Evolutionary conservation across 2,888 invertebrate genomes (phyloP).

Genomic region (Drosophila trichaetosa): DNA sequence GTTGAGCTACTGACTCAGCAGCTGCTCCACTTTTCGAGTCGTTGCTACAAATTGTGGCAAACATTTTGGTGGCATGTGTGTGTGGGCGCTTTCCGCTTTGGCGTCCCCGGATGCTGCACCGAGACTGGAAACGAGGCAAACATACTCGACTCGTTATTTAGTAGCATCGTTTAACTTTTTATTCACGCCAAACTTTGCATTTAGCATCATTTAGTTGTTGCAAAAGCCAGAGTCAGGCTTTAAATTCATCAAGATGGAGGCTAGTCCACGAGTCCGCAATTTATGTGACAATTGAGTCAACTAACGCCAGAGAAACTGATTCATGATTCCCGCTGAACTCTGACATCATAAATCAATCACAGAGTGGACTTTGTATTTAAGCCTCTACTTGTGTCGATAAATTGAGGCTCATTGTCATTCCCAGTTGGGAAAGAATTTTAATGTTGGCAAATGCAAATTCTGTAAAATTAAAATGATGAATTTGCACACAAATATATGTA

Average conservation of each 20-base stretch:
- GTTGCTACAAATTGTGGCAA: constrained; percentile 70
- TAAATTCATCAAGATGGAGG: constrained; percentile 62
- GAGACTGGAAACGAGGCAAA: constrained; percentile 37
- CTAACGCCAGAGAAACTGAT: constrained; percentile 28
- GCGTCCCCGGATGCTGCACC: constrained; percentile 28
- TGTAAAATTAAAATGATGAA: not conserved
- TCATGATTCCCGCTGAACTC: constrained; percentile 4
- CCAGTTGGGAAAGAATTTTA: not conserved
- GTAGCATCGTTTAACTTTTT: constrained; percentile 64
- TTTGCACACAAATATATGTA: not conserved
- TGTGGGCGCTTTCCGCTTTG: constrained; percentile 34
- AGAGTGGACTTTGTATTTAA: constrained; percentile 6
- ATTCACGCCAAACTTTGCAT: constrained; percentile 68
- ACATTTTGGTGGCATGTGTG: constrained; percentile 67
- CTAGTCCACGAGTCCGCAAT: constrained; percentile 48
- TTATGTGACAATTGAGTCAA: constrained; percentile 48
- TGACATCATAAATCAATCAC: constrained; percentile 39
- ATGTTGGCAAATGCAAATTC: not conserved
- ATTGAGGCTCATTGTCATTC: constrained; percentile 9
- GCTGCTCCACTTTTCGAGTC: constrained; percentile 63
- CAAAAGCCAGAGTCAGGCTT: constrained; percentile 42
- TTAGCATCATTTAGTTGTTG: constrained; percentile 71
- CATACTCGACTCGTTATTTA: constrained; percentile 63
- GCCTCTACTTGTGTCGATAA: constrained; percentile 18
- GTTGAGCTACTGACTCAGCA: constrained; percentile 20